phyloP scores from a whole-genome alignment of 2,888 invertebrate genomes.

The Ecliptopera silaceata region DNA sequence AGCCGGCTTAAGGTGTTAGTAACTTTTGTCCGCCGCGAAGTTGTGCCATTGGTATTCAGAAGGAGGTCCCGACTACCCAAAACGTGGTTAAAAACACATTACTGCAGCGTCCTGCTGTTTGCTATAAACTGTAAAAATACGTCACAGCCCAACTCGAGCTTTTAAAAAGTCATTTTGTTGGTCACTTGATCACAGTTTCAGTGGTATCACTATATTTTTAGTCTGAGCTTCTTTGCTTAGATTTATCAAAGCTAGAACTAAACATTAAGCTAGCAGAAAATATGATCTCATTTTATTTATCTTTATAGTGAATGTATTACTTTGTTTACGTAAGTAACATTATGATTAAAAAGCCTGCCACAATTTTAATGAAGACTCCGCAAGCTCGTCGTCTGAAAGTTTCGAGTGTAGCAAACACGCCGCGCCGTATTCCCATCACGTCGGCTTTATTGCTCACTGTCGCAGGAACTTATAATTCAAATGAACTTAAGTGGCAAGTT shows the following conservation, averaged over 20 bases:
- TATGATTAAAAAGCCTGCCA: constrained; percentile 13
- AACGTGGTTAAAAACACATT: constrained; percentile 43
- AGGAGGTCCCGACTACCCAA: constrained; percentile 17
- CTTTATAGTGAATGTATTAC: neutral
- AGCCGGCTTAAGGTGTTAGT: constrained; percentile 24
- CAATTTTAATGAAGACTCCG: constrained; percentile 22
- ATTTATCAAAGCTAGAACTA: neutral
- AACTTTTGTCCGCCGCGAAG: constrained; percentile 24
- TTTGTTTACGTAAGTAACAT: constrained; percentile 9
- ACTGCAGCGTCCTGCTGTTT: constrained; percentile 38
- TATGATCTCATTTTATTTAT: neutral
- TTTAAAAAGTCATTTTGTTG: constrained; percentile 27
- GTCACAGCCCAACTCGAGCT: constrained; percentile 14
- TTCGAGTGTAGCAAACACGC: constrained; percentile 15
- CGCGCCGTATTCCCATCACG: constrained; percentile 49
- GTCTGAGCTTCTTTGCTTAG: neutral
- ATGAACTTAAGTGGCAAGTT: constrained; percentile 52
- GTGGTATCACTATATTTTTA: constrained; percentile 2
- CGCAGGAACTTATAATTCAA: constrained; percentile 52
- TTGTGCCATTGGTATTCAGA: constrained; percentile 32
- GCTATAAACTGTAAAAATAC: constrained; percentile 30
- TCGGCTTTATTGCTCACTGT: constrained; percentile 46
- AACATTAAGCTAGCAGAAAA: neutral
- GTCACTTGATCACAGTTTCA: constrained; percentile 19
- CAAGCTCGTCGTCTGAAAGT: constrained; percentile 13